phyloP scores from a whole-genome alignment of 2,797 vertebrate genomes.

The Stomatorhinus walkeri region DNA sequence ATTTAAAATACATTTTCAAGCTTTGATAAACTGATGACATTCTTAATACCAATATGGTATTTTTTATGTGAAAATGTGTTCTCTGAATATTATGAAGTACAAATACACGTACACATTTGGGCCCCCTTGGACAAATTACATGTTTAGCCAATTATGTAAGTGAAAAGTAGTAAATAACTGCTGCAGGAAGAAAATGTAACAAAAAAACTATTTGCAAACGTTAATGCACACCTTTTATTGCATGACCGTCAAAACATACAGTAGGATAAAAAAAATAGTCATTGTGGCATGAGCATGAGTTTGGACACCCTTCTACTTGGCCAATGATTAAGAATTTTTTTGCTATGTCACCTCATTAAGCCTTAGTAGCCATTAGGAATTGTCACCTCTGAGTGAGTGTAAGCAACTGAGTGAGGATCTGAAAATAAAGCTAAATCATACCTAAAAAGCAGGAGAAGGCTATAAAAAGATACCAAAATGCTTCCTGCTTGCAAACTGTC shows the following conservation, averaged over 20 bases:
- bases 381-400: not conserved
- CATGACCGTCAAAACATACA: not conserved
- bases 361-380: not conserved
- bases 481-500: not conserved
- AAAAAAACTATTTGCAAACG: not conserved
- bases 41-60: not conserved
- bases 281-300: not conserved
- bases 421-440: not conserved
- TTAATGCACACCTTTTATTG: not conserved
- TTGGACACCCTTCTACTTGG: not conserved
- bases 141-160: not conserved
- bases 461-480: not conserved
- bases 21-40: not conserved
- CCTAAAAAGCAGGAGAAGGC: not conserved
- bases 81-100: not conserved
- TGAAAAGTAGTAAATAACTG: not conserved
- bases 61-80: not conserved
- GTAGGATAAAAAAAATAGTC: not conserved
- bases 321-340: not conserved
- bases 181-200: not conserved
- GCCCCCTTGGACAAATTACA: not conserved
- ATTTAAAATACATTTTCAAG: not conserved
- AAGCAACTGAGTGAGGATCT: not conserved
- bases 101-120: not conserved
- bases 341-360: not conserved